A percentile compares a stretch with the other conserved stretches of the same genome.
These are phyloP conservation scores for Pyrocephalus nanus DNA, from an alignment of 2,797 vertebrate genomes.

Conservation along the genomic window DNA sequence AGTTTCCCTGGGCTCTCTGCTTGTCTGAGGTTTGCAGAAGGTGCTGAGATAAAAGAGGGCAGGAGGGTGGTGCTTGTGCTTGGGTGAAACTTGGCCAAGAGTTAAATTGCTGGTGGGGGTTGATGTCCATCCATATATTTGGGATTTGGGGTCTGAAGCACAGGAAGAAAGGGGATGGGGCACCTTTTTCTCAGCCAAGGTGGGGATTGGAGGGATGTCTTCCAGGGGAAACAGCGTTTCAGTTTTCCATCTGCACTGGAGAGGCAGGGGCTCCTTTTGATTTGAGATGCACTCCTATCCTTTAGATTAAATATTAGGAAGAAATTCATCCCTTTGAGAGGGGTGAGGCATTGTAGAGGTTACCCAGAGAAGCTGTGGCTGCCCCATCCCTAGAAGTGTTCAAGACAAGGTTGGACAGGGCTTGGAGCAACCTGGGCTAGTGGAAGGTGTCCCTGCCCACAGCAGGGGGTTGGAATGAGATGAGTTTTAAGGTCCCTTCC, in stretches of 20 bases:
- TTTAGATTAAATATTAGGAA: not conserved
- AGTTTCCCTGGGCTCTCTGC: not conserved
- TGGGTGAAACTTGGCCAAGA: not conserved
- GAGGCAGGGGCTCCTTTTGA: not conserved
- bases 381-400: not conserved
- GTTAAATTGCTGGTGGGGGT: not conserved
- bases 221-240: not conserved
- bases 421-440: not conserved
- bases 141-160: not conserved
- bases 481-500: no score
- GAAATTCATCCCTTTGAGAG: not conserved
- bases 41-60: not conserved
- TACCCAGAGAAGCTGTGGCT: not conserved
- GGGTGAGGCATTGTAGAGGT: rapidly evolving
- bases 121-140: not conserved
- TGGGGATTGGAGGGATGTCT: not conserved
- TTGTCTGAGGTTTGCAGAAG: not conserved
- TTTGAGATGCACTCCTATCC: not conserved
- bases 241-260: not conserved
- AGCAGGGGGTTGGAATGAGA: not conserved
- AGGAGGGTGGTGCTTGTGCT: not conserved
- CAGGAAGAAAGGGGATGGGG: not conserved
- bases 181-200: not conserved
- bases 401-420: rapidly evolving
- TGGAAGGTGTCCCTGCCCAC: not conserved